Evolutionary conservation across 2,113 vertebrate species (phyloP), one percentile per base, ranked within the genome.

Genomic region (Agapornis roseicollis): DNA sequence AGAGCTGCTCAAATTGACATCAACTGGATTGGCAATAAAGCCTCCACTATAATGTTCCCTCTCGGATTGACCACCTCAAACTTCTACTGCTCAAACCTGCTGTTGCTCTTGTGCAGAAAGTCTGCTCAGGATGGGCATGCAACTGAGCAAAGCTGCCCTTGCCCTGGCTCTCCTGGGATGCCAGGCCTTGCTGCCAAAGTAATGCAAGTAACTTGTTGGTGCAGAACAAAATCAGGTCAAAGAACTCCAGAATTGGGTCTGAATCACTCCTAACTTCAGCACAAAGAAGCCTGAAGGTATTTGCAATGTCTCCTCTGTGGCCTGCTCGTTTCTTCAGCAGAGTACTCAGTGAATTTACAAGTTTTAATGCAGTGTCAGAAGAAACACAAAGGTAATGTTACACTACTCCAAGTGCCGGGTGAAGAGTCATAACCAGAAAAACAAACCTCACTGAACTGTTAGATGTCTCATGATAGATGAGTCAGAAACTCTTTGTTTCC

Each of bases 401-500:
- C 8, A 71, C 61, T 81, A 56, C 65, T 84, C 44, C 84, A 41
- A 80, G 81, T 52, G 73, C 56, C 2, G 17, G 64, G 77, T 85
- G 86, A 89, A 64, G 73, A 96, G 89, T 90, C 92, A 89, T 39
- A 90, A 85, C 78, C 78, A 91, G 91, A 90, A 95, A 94, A 96
- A 61, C 80, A 93, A 93, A 93, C 72, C 52, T 83, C 72, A 53
- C 77, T 5, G 0, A 93, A 94, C 85, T 95, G 85, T 94, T 93
- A 74, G 85, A 58, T 94, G 93, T 90, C 90, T 97, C 94, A 93
- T 73, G 71, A 82, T 29, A 63, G 52, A 66, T 97, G 97, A 97
- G 73, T 96, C 97, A 97, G 88, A 94, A 94, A 80, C 46, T 37
- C 79, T 90, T 95, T 95, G 89, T 95, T 93, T 92, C 70, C 61